Evolutionary conservation across 2,113 vertebrate species (phyloP).

Genomic region (Albula goreensis): DNA sequence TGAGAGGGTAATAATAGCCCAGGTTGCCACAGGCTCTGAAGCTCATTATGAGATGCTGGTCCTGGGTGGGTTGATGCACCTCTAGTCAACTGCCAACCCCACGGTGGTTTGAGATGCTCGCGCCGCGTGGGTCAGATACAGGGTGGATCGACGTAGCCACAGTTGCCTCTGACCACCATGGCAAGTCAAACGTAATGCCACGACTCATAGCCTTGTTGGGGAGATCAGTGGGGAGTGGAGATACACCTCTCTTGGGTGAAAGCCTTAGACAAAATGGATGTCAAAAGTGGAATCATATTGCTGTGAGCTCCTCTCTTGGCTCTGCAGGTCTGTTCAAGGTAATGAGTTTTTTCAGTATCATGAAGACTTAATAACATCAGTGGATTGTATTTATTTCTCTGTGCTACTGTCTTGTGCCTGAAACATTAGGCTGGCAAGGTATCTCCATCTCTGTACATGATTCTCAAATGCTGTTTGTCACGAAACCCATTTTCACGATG

Average conservation of each 20-base stretch:
- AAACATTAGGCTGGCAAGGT: neutral
- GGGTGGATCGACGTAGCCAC: neutral
- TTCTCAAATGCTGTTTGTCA: neutral
- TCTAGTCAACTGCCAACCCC: neutral
- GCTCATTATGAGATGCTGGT: constrained; percentile 26
- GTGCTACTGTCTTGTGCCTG: neutral
- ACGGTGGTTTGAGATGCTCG: too few relatives aligned
- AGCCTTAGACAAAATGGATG: neutral
- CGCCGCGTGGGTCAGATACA: too few relatives aligned
- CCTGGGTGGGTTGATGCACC: constrained; percentile 22
- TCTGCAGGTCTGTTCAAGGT: neutral
- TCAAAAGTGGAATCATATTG: neutral
- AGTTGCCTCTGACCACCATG: neutral
- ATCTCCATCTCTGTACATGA: neutral
- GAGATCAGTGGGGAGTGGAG: too few relatives aligned
- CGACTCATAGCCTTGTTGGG: neutral
- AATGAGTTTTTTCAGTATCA: neutral
- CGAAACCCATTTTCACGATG: too few relatives aligned
- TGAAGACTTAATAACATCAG: neutral
- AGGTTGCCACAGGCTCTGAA: constrained; percentile 36
- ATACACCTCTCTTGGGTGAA: neutral
- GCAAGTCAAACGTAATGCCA: neutral
- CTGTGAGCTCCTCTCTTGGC: neutral
- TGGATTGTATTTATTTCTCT: neutral
- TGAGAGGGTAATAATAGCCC: constrained; percentile 39